Evolutionary conservation across 2,888 invertebrate genomes (phyloP).

Genomic region (Laspeyria flexula): DNA sequence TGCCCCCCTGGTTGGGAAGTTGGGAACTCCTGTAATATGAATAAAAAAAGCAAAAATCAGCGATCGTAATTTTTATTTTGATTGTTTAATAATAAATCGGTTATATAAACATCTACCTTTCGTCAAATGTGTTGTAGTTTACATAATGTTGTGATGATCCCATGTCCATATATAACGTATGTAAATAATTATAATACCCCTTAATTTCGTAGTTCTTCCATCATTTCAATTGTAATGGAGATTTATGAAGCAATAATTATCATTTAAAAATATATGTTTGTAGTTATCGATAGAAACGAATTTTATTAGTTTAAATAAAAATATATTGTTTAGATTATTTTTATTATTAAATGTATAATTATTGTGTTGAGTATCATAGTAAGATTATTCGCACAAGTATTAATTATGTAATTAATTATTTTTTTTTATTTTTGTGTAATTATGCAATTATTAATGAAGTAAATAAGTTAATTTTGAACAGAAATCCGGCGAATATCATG

Average conservation of each 20-base stretch:
- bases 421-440: constrained; percentile 39
- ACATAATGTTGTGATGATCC: constrained; percentile 7
- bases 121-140: background rate
- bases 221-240: constrained; percentile 50
- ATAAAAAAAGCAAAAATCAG: too few relatives aligned
- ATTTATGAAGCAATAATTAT: constrained; percentile 75
- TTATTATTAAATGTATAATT: constrained; percentile 51
- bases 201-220: constrained; percentile 64
- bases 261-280: constrained; percentile 60
- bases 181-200: constrained; percentile 41
- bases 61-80: too few relatives aligned
- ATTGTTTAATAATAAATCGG: too few relatives aligned
- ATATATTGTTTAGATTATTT: constrained; percentile 42
- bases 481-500: constrained; percentile 12
- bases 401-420: constrained; percentile 40
- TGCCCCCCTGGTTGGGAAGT: too few relatives aligned
- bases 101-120: background rate
- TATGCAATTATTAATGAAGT: constrained; percentile 29
- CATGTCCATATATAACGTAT: constrained; percentile 20
- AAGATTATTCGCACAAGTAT: constrained; percentile 66
- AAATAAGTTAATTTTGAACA: constrained; percentile 29
- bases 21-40: too few relatives aligned
- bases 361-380: constrained; percentile 56
- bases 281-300: constrained; percentile 56
- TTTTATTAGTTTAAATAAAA: constrained; percentile 62